Base-by-base conservation (phyloP, 2,797 vertebrate species). In the Spatula clypeata region DNA sequence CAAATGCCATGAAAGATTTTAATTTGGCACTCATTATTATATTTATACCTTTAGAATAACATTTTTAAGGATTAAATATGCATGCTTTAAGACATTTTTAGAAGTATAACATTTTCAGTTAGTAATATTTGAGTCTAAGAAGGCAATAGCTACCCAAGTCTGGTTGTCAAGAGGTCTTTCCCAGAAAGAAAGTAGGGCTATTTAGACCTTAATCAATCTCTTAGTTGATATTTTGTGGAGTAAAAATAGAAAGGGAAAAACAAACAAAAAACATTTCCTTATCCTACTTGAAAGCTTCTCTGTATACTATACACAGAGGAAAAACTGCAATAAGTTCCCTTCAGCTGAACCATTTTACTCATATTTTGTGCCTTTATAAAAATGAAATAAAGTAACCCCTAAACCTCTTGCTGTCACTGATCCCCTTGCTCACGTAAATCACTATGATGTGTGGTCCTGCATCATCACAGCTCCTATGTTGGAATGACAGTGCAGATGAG, bases 1-100 rank as follows among this genome's bases (percentile, higher is more conserved):
- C 31, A 96, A 94, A 95, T 92, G 44, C 74, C 90, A 82, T 40
- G 74, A 85, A 92, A 90, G 75, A 36, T 5, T 24, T 58, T 12
- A 11, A 17, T 79, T 47, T 75, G 75, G 40, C 14, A 45, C 29
- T 69, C 57, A 24, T 60, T 55, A 18, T 79, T 88, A 11, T 81
- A 75, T 93, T 94, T 93, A 42, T 88, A 42, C 5, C n/a, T 81
- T 72, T 60, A 47, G 20, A 16, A 34, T 75, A 88, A 86, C 55
- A 13, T 73, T 88, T 88, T 84, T 13, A 84, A 73, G 76, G 55
- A 73, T 93, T 8, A 85, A 53, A 49, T 49, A 11, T 69, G 19
- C 69, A 24, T 87, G 26, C 29, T 83, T 74, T 51, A 88, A 76
- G 77, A 69, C 80, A 32, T 61, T 82, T 76, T 94, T 80, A 24